Evolutionary conservation across 2,888 invertebrate genomes (phyloP), one percentile per base, ranked within the genome.

Genomic region (Pterostichus madidus): DNA sequence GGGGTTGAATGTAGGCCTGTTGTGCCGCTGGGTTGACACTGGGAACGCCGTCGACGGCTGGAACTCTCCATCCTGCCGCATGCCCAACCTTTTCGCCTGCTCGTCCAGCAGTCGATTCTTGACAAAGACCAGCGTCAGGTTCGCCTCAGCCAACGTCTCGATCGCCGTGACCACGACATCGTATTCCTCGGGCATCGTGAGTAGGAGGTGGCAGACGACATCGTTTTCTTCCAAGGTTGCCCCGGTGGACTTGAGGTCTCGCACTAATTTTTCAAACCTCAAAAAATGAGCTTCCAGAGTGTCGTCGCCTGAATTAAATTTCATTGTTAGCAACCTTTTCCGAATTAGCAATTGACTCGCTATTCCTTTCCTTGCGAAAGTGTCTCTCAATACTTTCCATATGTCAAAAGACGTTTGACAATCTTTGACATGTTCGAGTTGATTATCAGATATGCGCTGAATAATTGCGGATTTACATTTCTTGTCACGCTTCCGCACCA

Each of bases 391-490:
- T 0, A 13, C 13, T 24, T 6, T 0, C 73, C 73, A 75, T 24
- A 75, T 75, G n/a, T 86, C 85, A 71, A 85, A 85, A 17, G 86
- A 84, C 4, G 84, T 86, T 46, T 77, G 79, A 61, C 84, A 84
- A 15, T 87, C 86, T 81, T 86, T 86, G 2, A 85, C 85, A 10
- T 75, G 52, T 52, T 75, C 73, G 0, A 75, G 31, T 6, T 75
- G 86, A 71, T 84, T 86, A 75, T 86, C 86, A 5, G 86, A 84
- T 31, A 86, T 85, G 6, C 85, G 77, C 78, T 86, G 86, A 15
- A 86, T 82, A 17, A 87, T 85, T 52, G 84, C 84, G 7, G 86
- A 86, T 39, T 85, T 86, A 68, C 86, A 86, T 78, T 86, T 85
- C 71, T 83, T 61, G 49, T 86, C 80, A 52, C 32, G n/a, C n/a